phyloP scores from a whole-genome alignment of 2,113 vertebrate genomes.

The Crotalus tigris region DNA sequence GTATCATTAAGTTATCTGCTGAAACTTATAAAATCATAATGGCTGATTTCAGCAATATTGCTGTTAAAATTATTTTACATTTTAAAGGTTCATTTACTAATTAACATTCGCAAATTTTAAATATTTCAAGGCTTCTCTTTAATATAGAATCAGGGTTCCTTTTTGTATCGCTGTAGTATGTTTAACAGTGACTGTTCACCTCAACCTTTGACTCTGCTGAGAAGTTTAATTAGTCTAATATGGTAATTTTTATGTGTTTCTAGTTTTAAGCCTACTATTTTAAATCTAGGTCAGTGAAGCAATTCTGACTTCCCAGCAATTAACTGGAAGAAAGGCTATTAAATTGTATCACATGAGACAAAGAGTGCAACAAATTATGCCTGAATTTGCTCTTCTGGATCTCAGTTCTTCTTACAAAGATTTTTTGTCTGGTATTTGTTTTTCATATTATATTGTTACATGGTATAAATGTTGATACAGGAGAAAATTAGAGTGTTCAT shows the following conservation, averaged over 20 bases:
- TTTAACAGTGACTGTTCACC: slow-evolving; percentile 24
- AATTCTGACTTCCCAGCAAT: slow-evolving; percentile 57
- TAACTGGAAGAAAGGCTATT: slow-evolving; percentile 63
- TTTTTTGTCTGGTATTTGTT: slow-evolving; percentile 71
- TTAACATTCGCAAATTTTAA: neutral
- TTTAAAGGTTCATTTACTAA: neutral
- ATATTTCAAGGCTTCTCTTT: neutral
- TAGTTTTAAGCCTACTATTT: slow-evolving; percentile 17
- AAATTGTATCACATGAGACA: slow-evolving; percentile 52
- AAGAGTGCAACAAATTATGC: slow-evolving; percentile 57
- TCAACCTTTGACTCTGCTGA: slow-evolving; percentile 33
- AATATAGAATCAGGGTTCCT: neutral
- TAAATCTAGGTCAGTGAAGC: slow-evolving; percentile 71
- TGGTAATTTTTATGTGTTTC: slow-evolving; percentile 18
- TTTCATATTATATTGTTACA: neutral
- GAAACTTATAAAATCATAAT: neutral
- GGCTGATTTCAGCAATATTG: neutral
- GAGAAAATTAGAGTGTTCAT: neutral
- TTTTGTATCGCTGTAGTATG: neutral
- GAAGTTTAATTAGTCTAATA: neutral
- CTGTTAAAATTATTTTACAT: neutral
- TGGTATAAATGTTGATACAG: neutral
- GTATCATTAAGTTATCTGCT: neutral
- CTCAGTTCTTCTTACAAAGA: slow-evolving; percentile 71
- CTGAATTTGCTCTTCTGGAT: slow-evolving; percentile 76